Evolutionary conservation across 2,113 vertebrate species (phyloP).

Genomic region (Melanotaenia duboulayi): DNA sequence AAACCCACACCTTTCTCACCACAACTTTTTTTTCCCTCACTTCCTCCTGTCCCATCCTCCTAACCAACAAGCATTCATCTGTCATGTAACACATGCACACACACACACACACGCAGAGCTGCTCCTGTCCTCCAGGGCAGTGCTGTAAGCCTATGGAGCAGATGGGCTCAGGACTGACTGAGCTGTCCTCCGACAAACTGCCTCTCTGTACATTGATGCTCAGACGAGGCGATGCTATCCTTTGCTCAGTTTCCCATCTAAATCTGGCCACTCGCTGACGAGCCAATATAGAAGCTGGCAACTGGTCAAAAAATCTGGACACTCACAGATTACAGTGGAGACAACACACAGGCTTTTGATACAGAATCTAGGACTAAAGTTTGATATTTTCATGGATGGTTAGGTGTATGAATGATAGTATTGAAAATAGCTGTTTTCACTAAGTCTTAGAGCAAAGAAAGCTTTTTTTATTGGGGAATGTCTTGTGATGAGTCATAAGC

Average conservation of each 20-base stretch:
- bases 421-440: background rate
- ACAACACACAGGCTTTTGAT: background rate
- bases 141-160: slow-evolving; percentile 66
- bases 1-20: slow-evolving; percentile 58
- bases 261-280: slow-evolving; percentile 50
- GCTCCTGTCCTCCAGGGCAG: slow-evolving; percentile 53
- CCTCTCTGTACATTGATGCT: slow-evolving; percentile 53
- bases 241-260: slow-evolving; percentile 54
- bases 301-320: slow-evolving; percentile 39
- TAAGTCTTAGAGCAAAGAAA: background rate
- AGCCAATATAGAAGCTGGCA: slow-evolving; percentile 57
- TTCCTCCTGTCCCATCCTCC: slow-evolving; percentile 43
- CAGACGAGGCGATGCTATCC: slow-evolving; percentile 58
- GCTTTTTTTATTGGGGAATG: slow-evolving; percentile 7
- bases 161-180: slow-evolving; percentile 73
- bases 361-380: background rate
- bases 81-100: slow-evolving; percentile 37
- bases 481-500: slow-evolving; percentile 7
- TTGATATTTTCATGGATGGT: slow-evolving; percentile 8
- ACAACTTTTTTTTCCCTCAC: slow-evolving; percentile 41
- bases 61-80: slow-evolving; percentile 25
- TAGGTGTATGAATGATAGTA: slow-evolving; percentile 9
- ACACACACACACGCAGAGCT: slow-evolving; percentile 20
- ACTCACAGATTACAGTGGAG: background rate
- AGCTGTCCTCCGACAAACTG: slow-evolving; percentile 68